phyloP scores from a whole-genome alignment of 2,888 invertebrate species.

The Trilocha varians region DNA sequence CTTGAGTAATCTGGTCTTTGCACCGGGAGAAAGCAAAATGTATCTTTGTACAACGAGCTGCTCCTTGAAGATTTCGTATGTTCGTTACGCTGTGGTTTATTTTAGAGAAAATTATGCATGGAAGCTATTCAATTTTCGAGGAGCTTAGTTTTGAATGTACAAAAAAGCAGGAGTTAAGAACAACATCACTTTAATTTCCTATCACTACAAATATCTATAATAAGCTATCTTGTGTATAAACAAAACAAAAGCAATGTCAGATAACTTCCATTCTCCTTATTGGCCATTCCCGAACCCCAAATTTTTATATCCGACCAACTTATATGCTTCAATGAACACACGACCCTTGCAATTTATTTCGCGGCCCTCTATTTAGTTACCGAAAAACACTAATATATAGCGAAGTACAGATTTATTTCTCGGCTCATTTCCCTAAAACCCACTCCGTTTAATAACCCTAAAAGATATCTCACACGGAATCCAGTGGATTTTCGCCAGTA shows the following conservation, averaged over 20 bases:
- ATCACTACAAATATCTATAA: too few relatives aligned
- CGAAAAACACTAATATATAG: conserved; percentile 47
- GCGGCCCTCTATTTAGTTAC: conserved; percentile 45
- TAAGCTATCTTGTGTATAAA: conserved; percentile 9
- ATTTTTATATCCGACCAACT: conserved; percentile 34
- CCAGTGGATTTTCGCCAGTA: conserved; percentile 56
- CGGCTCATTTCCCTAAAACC: conserved; percentile 66
- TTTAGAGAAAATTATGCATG: too few relatives aligned
- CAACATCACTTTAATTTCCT: too few relatives aligned
- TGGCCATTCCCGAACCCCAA: conserved; percentile 47
- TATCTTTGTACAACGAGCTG: neutral
- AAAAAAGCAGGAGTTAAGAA: too few relatives aligned
- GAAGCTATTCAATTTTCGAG: too few relatives aligned
- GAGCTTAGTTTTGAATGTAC: too few relatives aligned
- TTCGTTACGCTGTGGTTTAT: too few relatives aligned
- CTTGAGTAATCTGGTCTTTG: conserved; percentile 40
- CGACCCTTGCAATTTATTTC: conserved; percentile 56
- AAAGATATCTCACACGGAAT: conserved; percentile 66
- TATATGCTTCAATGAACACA: conserved; percentile 46
- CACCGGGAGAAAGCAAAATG: conserved; percentile 15
- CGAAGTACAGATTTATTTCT: conserved; percentile 50
- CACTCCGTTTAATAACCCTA: conserved; percentile 68
- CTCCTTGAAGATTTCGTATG: too few relatives aligned
- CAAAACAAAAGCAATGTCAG: neutral
- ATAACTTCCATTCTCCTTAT: conserved; percentile 47